Base-by-base conservation (phyloP, 1,140 invertebrate species). In the Orchestia grillus region DNA sequence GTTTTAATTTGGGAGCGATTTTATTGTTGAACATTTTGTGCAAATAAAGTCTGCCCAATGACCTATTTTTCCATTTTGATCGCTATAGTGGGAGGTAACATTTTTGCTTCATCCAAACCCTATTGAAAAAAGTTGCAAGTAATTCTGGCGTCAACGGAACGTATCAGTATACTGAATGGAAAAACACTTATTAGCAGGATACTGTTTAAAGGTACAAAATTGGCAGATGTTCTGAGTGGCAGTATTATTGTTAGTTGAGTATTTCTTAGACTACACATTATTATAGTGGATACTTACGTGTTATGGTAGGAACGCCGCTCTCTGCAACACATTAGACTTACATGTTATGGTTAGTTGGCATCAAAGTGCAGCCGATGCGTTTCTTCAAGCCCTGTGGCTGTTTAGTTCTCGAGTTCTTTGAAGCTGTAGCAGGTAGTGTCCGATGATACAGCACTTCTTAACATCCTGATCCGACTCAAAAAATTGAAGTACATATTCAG, bases 181-280 rank as follows among this genome's bases (percentile, higher is more conserved):
- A 91, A 44, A 45, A 45, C 43, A 47, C 92, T 45, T 94, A 47
- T 40, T 94, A 44, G 92, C 43, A 45, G 15, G 92, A 94, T 47
- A 44, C 92, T 94, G 92, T 94, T 44, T n/a, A 45, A 94, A 45
- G 92, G 92, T 94, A 45, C 92, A 45, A 44, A 94, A 94, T 94
- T 94, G 43, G 44, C 43, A 45, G 44, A 94, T 44, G 92, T 94
- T 94, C 44, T 94, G 92, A 94, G 44, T 94, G 92, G 92, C 92
- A 94, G 92, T 94, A 94, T 94, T 94, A 94, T 47, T 94, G 92
- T 94, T 94, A 94, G 92, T 94, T 94, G 92, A 94, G 92, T 94
- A 94, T 94, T n/a, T 44, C 44, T 44, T 94, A 94, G 92, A 44
- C 41, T 94, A 94, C 92, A 94, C 92, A 94, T 94, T 94, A 94